Evolutionary conservation across 2,888 invertebrate species (phyloP), one percentile per base, ranked within the genome.

Genomic region (Trissolcus brochymenae): DNA sequence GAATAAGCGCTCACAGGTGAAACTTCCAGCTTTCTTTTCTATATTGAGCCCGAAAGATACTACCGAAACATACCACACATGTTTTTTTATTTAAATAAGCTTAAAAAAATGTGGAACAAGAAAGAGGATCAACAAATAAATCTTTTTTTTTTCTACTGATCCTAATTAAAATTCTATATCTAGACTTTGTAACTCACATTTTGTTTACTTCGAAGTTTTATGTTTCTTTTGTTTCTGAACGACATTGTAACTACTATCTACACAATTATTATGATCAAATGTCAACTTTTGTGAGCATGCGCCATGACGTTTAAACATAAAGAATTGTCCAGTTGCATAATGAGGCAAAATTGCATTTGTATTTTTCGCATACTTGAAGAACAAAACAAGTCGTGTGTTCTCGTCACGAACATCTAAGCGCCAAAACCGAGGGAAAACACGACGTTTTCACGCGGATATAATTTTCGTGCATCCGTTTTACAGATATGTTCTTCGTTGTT

Each of bases 1-100:
- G 83, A 83, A 83, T 83, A 81, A 81, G 81, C 77, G 60, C 59
- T 71, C 71, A 46, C 71, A 17, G 61, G 71, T 41, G 49, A 61
- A 67, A 62, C 67, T 13, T 73, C 70, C 60, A 68, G 75, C 61
- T 62, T 76, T 83, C 80, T 11, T 51, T 59, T 59, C 70, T 25
- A 25, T 25, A 25, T 25, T 25, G 25, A 65, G 65, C 64, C n/a
- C n/a, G 50, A 67, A 46, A 60, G 60, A 70, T 67, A 61, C 54
- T 59, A 53, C 29, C 59, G 59, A 50, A 68, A 59, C 59, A 50
- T 70, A 68, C 65, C 70, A 75, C 65, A 75, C 72, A 72, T 77
- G n/a, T n/a, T n/a, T n/a, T n/a, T 77, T 60, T 64, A 72, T 68
- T 49, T 50, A 51, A 68, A 73, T 72, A 64, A 68, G 70, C 64